Base-by-base conservation (phyloP, 2,888 invertebrate species). In the Cataglyphis albicans region DNA sequence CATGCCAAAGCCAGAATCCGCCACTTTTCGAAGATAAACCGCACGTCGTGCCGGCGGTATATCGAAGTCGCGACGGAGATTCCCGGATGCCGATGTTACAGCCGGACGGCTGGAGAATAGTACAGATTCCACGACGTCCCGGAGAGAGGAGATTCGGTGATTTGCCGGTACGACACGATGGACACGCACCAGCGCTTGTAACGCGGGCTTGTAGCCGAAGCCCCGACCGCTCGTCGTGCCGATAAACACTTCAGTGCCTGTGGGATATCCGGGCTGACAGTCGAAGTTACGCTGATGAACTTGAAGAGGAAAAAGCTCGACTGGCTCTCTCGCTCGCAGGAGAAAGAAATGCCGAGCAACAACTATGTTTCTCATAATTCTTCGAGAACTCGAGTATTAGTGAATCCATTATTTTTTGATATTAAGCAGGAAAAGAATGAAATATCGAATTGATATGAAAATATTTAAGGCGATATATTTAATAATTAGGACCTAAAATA, bases 221-320 rank as follows among this genome's bases (percentile, higher is more conserved):
- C 82, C n/a, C 80, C 63, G 75, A 68, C 65, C 83, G 75, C 55
- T 80, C 55, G 65, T 52, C 78, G 68, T 80, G 78, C 85, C 91
- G 90, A 91, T 91, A 91, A 91, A 91, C 91, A 91, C 91, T 91
- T 91, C 91, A 91, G 82, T 48, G 48, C 84, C 81, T 74, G 68
- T 82, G 80, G 87, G 87, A 88, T 87, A 88, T 90, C 88, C 86
- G 59, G 68, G 55, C 80, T 89, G 92, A 91, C 91, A 91, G 88
- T 86, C 87, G 87, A 90, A 92, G 92, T 92, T 92, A 92, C 92
- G 90, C 91, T 92, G 91, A 92, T 92, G 92, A 92, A 91, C 81
- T 59, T 55, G 59, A 57, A 67, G 67, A 52, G 65, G 83, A 76
- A 76, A 86, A 83, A 76, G 67, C 72, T 61, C 18, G 7, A 52